These are phyloP conservation scores for Agriotes lineatus DNA, from an alignment of 2,888 invertebrate species.

Conservation along the genomic window DNA sequence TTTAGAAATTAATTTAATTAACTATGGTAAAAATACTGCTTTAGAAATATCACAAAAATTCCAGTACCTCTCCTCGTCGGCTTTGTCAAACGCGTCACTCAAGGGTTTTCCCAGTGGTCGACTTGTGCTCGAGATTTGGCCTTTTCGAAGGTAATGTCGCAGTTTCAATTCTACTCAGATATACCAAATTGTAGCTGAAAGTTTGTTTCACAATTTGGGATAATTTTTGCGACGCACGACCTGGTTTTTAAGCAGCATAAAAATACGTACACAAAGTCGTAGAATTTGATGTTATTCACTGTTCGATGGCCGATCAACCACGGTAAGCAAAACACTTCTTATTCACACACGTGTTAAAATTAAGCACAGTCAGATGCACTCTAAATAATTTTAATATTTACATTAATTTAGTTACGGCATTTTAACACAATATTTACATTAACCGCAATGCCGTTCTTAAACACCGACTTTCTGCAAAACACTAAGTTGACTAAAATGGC, in stretches of 20 bases:
- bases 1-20: slow-evolving; percentile 17
- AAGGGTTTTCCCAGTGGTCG: slow-evolving; percentile 59
- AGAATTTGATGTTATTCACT: slow-evolving; percentile 75
- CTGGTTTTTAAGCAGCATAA: slow-evolving; percentile 59
- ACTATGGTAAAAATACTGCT: slow-evolving; percentile 29
- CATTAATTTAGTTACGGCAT: neutral
- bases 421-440: too few species aligned
- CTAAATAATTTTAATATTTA: neutral
- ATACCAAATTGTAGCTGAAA: slow-evolving; percentile 50
- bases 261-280: slow-evolving; percentile 64
- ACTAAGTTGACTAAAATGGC: slow-evolving; percentile 4
- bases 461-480: neutral
- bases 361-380: neutral
- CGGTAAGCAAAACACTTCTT: slow-evolving; percentile 68
- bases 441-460: too few species aligned
- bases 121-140: slow-evolving; percentile 52
- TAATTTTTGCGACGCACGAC: slow-evolving; percentile 56
- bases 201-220: slow-evolving; percentile 51
- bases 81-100: slow-evolving; percentile 58
- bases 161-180: slow-evolving; percentile 50
- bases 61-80: slow-evolving; percentile 15
- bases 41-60: slow-evolving; percentile 35
- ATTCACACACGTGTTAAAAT: neutral
- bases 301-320: slow-evolving; percentile 81
- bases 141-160: slow-evolving; percentile 54